Base-by-base conservation (phyloP, 2,113 vertebrate species). In the Mungos mungo region DNA sequence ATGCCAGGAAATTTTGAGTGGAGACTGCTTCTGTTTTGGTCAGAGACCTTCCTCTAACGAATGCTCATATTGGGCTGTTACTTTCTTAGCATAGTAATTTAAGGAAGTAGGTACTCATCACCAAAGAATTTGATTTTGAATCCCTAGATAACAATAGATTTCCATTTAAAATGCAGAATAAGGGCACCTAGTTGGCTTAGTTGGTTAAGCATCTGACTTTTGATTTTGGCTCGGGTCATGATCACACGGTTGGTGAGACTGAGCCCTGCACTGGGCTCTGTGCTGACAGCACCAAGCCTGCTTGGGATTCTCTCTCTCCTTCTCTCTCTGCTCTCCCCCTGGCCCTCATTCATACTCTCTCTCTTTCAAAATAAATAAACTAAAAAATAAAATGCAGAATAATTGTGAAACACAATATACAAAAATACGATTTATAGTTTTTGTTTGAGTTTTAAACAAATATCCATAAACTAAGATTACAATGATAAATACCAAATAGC, bases 371-470 rank as follows among this genome's bases (percentile, higher is more conserved):
- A 60, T 60, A 60, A 60, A 60, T 60, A 60, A 60, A 60, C 23
- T 60, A 60, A 60, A 60, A 60, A 60, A 60, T 84, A 29, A 83
- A 90, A 91, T 79, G 33, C 1, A 91, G 41, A 31, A 89, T 89
- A 76, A 47, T 93, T 65, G n/a, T 38, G 9, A 94, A 87, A 25
- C 13, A 81, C n/a, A 94, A 29, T 25, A 33, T 52, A 65, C 54
- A 86, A 52, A 95, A 57, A 25, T 25, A 29, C 15, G 60, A 21
- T 12, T 66, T 66, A 38, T 1, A 76, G 52, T 35, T 71, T 81
- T 63, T 45, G 35, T 80, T 92, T 88, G 47, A 27, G 33, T 85
- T 89, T 82, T 50, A 86, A 94, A 88, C 87, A 88, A 77, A 33
- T 87, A 71, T 35, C 35, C 16, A 65, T 45, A 95, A 86, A 95